Evolutionary conservation across 2,113 vertebrate species (phyloP).

Genomic region (Aegotheles bennettii): DNA sequence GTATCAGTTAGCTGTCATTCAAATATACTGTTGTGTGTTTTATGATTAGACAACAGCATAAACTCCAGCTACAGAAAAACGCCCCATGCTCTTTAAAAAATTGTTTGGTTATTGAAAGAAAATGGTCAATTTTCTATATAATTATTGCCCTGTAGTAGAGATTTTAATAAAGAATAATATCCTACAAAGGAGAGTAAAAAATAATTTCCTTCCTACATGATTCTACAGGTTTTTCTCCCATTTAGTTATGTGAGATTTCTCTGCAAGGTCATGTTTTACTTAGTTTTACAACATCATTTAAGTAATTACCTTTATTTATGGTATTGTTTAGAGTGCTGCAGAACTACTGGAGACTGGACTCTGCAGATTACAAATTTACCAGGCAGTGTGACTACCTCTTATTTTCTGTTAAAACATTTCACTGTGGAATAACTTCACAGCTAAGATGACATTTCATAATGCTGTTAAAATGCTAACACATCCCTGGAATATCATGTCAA

Average conservation of each 20-base stretch:
- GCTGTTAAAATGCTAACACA: neutral
- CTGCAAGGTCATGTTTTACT: neutral
- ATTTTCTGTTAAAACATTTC: neutral
- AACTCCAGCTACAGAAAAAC: neutral
- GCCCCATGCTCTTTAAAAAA: neutral
- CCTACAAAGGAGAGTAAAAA: neutral
- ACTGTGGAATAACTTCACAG: neutral
- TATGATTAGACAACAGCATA: neutral
- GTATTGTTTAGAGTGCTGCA: neutral
- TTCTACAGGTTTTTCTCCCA: neutral
- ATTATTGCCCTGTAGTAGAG: neutral
- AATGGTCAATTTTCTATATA: neutral
- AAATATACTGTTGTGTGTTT: neutral
- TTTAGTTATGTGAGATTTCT: neutral
- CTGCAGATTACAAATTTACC: neutral
- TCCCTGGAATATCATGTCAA: neutral
- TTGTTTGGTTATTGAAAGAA: neutral
- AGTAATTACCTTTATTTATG: constrained; percentile 34
- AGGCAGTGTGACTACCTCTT: neutral
- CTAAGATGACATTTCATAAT: neutral
- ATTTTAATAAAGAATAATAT: neutral
- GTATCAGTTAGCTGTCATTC: neutral
- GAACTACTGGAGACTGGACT: neutral
- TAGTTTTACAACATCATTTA: neutral
- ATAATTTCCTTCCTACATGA: neutral